phyloP scores from a whole-genome alignment of 2,797 vertebrate genomes.

The Acrossocheilus wenchowensis region DNA sequence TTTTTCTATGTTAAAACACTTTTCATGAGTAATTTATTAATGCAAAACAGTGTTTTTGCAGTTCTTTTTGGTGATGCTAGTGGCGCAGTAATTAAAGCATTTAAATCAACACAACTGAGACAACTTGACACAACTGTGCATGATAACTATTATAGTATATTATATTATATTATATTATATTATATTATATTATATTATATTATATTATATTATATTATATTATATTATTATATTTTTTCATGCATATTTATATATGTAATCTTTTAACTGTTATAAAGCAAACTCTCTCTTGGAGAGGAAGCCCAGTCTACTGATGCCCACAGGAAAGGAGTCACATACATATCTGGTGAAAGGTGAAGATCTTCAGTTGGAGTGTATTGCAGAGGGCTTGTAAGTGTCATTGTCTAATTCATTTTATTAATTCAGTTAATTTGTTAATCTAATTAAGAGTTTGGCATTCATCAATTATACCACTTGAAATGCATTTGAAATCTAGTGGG shows the following conservation, averaged over 20 bases:
- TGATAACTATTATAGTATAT: not conserved
- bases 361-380: constrained; percentile 91
- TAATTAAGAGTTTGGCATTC: not conserved
- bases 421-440: constrained; percentile 3
- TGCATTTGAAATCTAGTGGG: not conserved
- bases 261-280: constrained; percentile 68
- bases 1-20: not conserved
- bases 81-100: not conserved
- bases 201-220: constrained; percentile 1
- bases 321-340: constrained; percentile 74
- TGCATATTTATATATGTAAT: not conserved
- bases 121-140: not conserved
- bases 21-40: not conserved
- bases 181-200: not conserved
- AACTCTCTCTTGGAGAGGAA: constrained; percentile 87
- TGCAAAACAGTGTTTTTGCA: not conserved
- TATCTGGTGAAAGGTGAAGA: constrained; percentile 86
- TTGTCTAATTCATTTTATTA: not conserved
- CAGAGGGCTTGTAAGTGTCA: constrained; percentile 92
- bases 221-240: not conserved
- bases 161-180: not conserved
- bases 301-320: constrained; percentile 86
- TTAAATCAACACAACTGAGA: not conserved
- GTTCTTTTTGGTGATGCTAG: not conserved
- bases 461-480: not conserved